Base-by-base conservation (phyloP, 2,888 invertebrate genomes). In the Norana najaformis region DNA sequence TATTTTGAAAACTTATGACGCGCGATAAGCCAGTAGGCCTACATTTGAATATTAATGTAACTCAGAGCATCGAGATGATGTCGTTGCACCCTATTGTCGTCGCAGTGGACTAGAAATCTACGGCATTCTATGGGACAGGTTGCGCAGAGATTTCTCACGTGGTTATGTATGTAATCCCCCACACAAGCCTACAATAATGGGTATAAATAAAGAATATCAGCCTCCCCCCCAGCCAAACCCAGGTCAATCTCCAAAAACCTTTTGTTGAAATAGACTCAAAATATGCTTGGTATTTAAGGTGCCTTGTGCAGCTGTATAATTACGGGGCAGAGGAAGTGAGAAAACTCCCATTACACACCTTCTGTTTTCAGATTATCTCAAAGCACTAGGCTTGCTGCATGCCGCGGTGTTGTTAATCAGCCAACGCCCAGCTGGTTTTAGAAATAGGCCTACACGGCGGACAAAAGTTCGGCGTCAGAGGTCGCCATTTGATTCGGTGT, bases 391-490 rank as follows among this genome's bases (percentile, higher is more conserved):
- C n/a, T 8, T 30, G n/a, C 69, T 69, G 69, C 69, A 69, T 30
- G 69, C 69, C 8, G 0, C 69, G 16, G 69, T n/a, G 69, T n/a
- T 30, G 69, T n/a, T 16, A n/a, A 69, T n/a, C 69, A 69, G 69
- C 4, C 69, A 69, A 69, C 69, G 69, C 69, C 69, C 69, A n/a
- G n/a, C 69, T 8, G n/a, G 30, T 30, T 8, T 30, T n/a, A 1
- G 69, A 69, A n/a, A 69, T 69, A n/a, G n/a, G n/a, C n/a, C n/a
- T n/a, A n/a, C 69, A n/a, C 69, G 1, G n/a, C 69, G 69, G 69
- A 69, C 69, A n/a, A 69, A 69, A 69, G 69, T 69, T 69, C n/a
- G n/a, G 69, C 69, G 69, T 69, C 69, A 69, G 69, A 69, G 69
- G 69, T 13, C 69, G 69, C 69, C n/a, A n/a, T 69, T n/a, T 69